phyloP scores from a whole-genome alignment of 2,888 invertebrate species.

The Anaspis maculata region DNA sequence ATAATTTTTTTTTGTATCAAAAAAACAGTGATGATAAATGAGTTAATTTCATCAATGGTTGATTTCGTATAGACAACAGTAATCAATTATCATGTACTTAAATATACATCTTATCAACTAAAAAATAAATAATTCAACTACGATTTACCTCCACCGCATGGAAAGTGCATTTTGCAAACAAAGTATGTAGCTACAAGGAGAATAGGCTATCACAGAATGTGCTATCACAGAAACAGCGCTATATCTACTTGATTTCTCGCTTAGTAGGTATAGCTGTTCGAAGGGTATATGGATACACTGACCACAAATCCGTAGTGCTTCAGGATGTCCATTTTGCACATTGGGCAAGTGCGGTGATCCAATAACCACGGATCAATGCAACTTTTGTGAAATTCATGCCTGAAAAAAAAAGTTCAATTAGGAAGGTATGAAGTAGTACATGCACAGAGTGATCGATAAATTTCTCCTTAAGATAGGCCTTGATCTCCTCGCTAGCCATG shows the following conservation, averaged over 20 bases:
- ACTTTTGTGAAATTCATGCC: conserved; percentile 91
- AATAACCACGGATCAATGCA: conserved; percentile 96
- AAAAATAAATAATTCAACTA: too few species aligned
- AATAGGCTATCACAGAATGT: conserved; percentile 23
- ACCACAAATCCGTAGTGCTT: conserved; percentile 83
- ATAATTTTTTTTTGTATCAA: too few species aligned
- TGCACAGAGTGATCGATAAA: too few species aligned
- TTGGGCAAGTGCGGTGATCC: conserved; percentile 91
- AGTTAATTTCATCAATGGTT: too few species aligned
- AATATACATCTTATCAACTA: too few species aligned
- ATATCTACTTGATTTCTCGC: conserved; percentile 14
- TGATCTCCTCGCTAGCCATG: too few species aligned
- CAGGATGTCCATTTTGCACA: conserved; percentile 95
- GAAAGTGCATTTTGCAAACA: conserved; percentile 18
- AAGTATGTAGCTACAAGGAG: conserved; percentile 19
- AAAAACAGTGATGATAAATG: too few species aligned
- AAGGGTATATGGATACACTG: conserved; percentile 44
- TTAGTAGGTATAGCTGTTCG: conserved; percentile 27
- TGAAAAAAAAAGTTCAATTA: too few species aligned
- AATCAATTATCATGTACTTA: too few species aligned
- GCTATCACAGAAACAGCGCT: conserved; percentile 26
- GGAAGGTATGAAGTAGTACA: too few species aligned
- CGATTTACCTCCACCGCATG: conserved; percentile 35
- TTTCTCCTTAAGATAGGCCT: too few species aligned
- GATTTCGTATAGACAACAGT: too few species aligned